Conservation (phyloP, 2,797 vertebrate species). For the Rhinichthys osculus region DNA sequence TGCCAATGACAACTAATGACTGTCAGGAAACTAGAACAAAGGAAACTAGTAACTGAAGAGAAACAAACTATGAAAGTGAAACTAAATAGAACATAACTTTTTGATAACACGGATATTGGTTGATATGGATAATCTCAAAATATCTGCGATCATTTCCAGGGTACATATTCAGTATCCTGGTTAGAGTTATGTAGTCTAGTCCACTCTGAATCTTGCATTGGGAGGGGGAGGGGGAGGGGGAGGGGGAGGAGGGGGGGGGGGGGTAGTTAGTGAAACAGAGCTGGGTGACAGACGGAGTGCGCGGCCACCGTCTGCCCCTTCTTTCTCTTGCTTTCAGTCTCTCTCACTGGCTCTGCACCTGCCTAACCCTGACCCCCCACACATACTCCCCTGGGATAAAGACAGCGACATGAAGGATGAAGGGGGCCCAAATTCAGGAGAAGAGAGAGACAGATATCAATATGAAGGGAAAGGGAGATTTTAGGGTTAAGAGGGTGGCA, state of each 20-base stretch:
- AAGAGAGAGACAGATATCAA: conserved; percentile 48
- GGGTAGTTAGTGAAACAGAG: conserved; percentile 50
- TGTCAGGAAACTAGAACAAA: too few relatives aligned
- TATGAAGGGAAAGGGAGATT: conserved; percentile 17
- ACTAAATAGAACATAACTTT: too few relatives aligned
- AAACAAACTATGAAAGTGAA: too few relatives aligned
- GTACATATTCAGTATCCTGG: conserved; percentile 69
- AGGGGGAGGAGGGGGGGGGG: conserved; percentile 52
- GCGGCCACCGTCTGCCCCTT: conserved; percentile 46
- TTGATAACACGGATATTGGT: background rate
- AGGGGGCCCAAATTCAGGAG: conserved; percentile 3
- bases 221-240: conserved; percentile 52
- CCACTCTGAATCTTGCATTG: conserved; percentile 33
- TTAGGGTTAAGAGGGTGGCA: conserved; percentile 51
- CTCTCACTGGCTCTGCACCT: conserved; percentile 72
- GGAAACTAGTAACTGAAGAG: too few relatives aligned
- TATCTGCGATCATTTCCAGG: background rate
- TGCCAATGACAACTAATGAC: too few relatives aligned
- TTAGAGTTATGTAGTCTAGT: conserved; percentile 72
- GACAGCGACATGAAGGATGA: conserved; percentile 5
- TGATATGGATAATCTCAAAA: background rate
- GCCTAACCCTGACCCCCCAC: conserved; percentile 68
- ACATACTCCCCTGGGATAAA: conserved; percentile 50
- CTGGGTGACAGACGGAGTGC: conserved; percentile 76
- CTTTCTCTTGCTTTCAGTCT: conserved; percentile 40